phyloP scores from a whole-genome alignment of 2,888 invertebrate genomes.

The Beris chalybata region DNA sequence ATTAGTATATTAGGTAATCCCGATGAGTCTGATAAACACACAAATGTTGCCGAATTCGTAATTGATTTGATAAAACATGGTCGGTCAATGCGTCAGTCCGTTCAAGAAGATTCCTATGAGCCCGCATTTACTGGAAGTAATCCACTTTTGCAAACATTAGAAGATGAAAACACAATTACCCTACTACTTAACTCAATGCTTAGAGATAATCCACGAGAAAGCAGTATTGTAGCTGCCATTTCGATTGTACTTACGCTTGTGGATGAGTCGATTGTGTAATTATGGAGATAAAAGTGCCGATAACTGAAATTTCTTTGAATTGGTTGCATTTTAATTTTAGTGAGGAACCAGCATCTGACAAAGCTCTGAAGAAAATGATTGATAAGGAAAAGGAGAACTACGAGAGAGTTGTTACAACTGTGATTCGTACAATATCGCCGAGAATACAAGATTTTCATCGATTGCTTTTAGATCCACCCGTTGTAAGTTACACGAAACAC shows the following conservation, averaged over 20 bases:
- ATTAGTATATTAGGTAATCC: slow-evolving; percentile 65
- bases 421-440: slow-evolving; percentile 65
- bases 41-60: slow-evolving; percentile 85
- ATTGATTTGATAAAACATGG: slow-evolving; percentile 79
- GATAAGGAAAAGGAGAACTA: slow-evolving; percentile 62
- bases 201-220: slow-evolving; percentile 65
- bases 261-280: slow-evolving; percentile 51
- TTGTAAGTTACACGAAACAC: slow-evolving; percentile 56
- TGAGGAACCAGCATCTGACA: slow-evolving; percentile 54
- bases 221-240: slow-evolving; percentile 77
- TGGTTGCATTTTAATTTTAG: slow-evolving; percentile 40
- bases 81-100: slow-evolving; percentile 60
- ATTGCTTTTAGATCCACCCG: slow-evolving; percentile 69
- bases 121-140: slow-evolving; percentile 58
- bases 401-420: slow-evolving; percentile 64
- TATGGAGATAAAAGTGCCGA: slow-evolving; percentile 2
- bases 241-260: slow-evolving; percentile 76
- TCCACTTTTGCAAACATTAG: slow-evolving; percentile 72
- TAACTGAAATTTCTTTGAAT: not conserved
- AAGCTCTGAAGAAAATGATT: slow-evolving; percentile 46
- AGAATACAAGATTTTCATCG: slow-evolving; percentile 71
- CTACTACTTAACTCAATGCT: slow-evolving; percentile 76
- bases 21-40: slow-evolving; percentile 74
- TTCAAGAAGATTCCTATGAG: slow-evolving; percentile 59
- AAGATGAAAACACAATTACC: slow-evolving; percentile 66